Conservation (phyloP, 2,113 vertebrate genomes). For the Mustela nigripes region DNA sequence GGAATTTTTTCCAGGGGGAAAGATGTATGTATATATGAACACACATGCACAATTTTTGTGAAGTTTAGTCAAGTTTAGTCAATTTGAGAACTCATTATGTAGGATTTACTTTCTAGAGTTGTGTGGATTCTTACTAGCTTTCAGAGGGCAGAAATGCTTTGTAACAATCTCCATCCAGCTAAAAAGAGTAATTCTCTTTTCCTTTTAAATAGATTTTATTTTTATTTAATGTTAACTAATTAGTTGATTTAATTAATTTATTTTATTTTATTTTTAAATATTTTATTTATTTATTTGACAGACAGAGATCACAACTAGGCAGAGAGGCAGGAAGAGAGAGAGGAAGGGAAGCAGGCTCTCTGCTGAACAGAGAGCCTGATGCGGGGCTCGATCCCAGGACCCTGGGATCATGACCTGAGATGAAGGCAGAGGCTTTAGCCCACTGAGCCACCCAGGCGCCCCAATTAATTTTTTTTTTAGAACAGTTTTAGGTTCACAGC, state of each 20-base stretch:
- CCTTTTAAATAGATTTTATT: neutral
- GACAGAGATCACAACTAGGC: too few species aligned
- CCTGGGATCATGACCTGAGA: too few species aligned
- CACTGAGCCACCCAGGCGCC: too few species aligned
- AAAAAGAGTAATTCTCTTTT: neutral
- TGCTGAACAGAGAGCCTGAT: too few species aligned
- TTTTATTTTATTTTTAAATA: too few species aligned
- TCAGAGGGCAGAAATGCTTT: conserved; percentile 27
- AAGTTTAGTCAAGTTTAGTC: neutral
- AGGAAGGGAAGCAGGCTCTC: too few species aligned
- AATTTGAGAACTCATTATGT: neutral
- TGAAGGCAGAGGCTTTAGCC: too few species aligned
- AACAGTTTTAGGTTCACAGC: neutral
- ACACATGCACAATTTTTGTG: neutral
- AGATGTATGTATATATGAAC: neutral
- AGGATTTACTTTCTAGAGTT: neutral
- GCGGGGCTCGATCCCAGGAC: too few species aligned
- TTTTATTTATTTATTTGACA: neutral
- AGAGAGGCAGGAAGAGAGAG: too few species aligned
- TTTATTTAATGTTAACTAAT: neutral
- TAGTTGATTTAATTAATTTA: neutral
- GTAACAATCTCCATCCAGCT: neutral
- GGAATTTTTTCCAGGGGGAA: neutral
- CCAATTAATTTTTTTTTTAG: neutral
- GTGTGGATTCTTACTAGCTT: neutral